Percentiles rank a stretch among this genome's conserved stretches.
Evolutionary conservation across 2,888 invertebrate species (phyloP).

Genomic region (Myopa tessellatipennis): DNA sequence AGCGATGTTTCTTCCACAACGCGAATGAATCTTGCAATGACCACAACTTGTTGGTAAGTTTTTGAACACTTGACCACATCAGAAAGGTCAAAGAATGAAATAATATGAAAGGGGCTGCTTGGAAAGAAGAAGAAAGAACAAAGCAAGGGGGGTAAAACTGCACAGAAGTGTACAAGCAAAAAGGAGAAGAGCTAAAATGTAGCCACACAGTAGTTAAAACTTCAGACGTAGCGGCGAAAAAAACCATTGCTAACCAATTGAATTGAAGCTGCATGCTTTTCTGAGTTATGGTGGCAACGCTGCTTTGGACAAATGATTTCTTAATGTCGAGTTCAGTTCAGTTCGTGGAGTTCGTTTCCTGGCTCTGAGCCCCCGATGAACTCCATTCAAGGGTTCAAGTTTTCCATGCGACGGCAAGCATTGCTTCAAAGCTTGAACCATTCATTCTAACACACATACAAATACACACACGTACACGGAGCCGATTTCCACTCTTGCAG

Average conservation of each 20-base stretch:
- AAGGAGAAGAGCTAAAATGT: background rate
- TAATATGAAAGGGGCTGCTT: too few species aligned
- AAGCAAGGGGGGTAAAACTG: background rate
- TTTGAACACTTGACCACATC: background rate
- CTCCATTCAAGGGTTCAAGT: too few species aligned
- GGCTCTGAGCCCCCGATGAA: background rate
- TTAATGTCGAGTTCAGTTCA: slow-evolving; percentile 15
- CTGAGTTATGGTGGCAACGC: slow-evolving; percentile 16
- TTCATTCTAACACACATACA: too few species aligned
- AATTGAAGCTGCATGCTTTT: background rate
- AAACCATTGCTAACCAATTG: background rate
- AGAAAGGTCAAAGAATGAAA: too few species aligned
- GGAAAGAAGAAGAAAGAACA: background rate
- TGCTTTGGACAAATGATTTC: slow-evolving; percentile 20
- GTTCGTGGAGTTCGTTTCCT: background rate
- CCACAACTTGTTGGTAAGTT: background rate
- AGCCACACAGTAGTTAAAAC: background rate
- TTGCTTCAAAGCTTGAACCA: too few species aligned
- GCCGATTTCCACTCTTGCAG: too few species aligned
- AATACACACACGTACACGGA: too few species aligned
- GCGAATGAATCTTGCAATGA: background rate
- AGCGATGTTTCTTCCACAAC: slow-evolving; percentile 2
- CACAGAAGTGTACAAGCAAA: background rate
- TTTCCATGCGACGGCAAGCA: too few species aligned
- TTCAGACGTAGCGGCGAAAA: background rate